Evolutionary conservation across 2,113 vertebrate species (phyloP), one percentile per base, ranked within the genome.

Genomic region (Xyrauchen texanus): DNA sequence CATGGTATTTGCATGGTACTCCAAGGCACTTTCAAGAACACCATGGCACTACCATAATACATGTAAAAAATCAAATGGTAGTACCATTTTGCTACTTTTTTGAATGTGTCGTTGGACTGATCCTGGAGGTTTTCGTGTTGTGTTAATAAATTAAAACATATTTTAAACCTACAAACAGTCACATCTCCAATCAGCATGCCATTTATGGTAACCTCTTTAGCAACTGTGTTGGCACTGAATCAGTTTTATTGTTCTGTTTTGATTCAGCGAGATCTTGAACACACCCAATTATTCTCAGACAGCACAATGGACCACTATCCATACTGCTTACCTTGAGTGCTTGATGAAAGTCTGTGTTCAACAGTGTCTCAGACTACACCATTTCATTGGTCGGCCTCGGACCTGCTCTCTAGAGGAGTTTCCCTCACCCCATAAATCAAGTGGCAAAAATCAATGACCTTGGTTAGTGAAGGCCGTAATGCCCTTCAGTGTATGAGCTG

Each of bases 401-500:
- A 87, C 83, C 79, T 79, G 83, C 76, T 83, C 86, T 84, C 68
- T 81, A 88, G 80, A 85, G 86, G 68, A 86, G 84, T 84, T 77
- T 89, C 85, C 85, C 75, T 70, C 83, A 68, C 80, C 83, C 88
- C 90, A 93, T 93, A 95, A 94, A 94, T 92, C 90, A 94, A 83
- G 82, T 47, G 7, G 51, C 86, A 86, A 92, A 94, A 92, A 92
- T 92, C 93, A 91, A 91, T 93, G 87, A 85, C 83, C 84, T 90
- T 82, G 85, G 85, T 89, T 87, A 90, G 91, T 85, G 83, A 87
- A 78, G 90, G 85, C 85, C 88, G 68, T 72, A 79, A 88, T 87
- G 89, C 87, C 90, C 88, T 90, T 92, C 86, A 93, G 88, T 85
- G 72, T 90, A 81, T 87, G 87, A 88, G 91, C 88, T 52, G 84